phyloP scores from a whole-genome alignment of 2,113 vertebrate genomes.

The Oxyura jamaicensis region DNA sequence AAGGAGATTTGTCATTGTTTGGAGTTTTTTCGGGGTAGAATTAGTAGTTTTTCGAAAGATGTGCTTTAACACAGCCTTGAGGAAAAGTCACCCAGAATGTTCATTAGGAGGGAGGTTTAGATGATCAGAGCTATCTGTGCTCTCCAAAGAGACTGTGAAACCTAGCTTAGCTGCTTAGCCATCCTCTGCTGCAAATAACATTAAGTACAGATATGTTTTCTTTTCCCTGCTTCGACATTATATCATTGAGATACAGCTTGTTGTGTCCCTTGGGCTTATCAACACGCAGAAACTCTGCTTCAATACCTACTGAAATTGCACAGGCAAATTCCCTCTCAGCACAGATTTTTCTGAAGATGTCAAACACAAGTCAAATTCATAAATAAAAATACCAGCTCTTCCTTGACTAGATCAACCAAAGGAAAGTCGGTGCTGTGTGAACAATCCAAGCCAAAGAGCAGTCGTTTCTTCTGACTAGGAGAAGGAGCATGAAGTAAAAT shows the following conservation, averaged over 20 bases:
- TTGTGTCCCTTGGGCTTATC: neutral
- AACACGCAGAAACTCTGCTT: neutral
- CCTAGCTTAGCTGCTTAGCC: neutral
- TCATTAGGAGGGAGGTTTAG: neutral
- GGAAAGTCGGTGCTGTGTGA: neutral
- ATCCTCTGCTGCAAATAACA: neutral
- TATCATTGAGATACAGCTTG: neutral
- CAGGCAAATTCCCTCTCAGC: neutral
- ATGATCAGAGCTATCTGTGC: neutral
- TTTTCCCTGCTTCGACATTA: neutral
- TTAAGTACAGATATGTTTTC: neutral
- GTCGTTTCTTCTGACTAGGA: neutral
- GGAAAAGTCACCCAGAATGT: neutral
- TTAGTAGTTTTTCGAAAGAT: neutral
- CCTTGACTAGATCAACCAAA: neutral
- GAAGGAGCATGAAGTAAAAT: neutral
- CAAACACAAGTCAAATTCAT: neutral
- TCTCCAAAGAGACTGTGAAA: neutral
- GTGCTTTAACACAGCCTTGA: neutral
- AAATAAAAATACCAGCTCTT: neutral
- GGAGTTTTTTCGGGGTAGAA: neutral
- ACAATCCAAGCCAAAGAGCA: neutral
- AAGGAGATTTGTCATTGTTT: neutral
- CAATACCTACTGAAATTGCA: neutral
- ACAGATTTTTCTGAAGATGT: accelerated